Evolutionary conservation across 2,113 vertebrate genomes (phyloP), one percentile per base, ranked within the genome.

Genomic region (Gymnocephalus cernua): DNA sequence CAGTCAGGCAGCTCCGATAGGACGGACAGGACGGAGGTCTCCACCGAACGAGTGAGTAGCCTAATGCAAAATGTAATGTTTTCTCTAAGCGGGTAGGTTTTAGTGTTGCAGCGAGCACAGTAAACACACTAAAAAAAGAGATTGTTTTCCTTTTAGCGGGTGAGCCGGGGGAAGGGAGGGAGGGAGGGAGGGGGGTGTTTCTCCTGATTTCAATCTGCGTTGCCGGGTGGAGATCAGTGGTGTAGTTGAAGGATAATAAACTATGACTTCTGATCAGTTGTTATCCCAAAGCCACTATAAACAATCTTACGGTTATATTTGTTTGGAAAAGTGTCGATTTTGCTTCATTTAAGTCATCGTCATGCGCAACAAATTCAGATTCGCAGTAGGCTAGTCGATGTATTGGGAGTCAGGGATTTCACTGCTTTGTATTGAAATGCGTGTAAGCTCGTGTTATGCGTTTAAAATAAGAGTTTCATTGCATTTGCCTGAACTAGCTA

Each of bases 141-240:
- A 1, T 73, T 81, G 85, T 86, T 90, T 84, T 81, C 44, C 68
- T 64, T 41, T 21, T 16, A 41, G 27, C 68, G 18, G 68, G 54
- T 27, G 68, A 53, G 75, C 56, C 5, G 54, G 56, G 18, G 56
- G 77, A 8, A 25, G 18, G 11, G 32, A 25, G 59, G 2, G 18
- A 21, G 4, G 2, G 61, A 35, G 56, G 10, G 16, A 25, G 45
- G 35, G 14, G 16, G 67, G 44, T 5, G 54, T 59, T 47, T 63
- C 84, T 81, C 70, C 65, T 76, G 81, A 74, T 77, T 75, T 65
- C 71, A 53, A 58, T 84, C 86, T 86, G 75, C 63, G 71, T 81
- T 41, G 76, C 86, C 84, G 88, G 86, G 63, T 81, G 81, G 79
- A 83, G 81, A 87, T 81, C 79, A 23, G 61, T 18, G 59, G 38